Percentiles rank a stretch among this genome's conserved stretches.
These are phyloP conservation scores for Diphyllodes magnificus DNA, from an alignment of 2,113 vertebrate genomes.

Conservation along the genomic window DNA sequence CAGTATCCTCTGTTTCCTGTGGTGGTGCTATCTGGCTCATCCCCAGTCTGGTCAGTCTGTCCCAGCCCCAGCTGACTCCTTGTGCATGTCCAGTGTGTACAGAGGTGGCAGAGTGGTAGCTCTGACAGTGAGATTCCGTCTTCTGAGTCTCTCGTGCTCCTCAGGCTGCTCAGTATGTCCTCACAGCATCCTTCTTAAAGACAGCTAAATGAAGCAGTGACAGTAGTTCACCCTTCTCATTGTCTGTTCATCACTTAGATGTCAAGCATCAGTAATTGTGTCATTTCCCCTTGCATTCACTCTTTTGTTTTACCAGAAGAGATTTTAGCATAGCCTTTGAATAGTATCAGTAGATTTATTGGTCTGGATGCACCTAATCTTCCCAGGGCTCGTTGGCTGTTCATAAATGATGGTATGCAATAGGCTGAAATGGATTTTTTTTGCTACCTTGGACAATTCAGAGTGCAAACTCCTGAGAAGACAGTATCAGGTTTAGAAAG, in stretches of 20 bases:
- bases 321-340: not conserved
- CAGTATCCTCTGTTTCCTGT: not conserved
- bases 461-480: not conserved
- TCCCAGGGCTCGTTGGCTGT: not conserved
- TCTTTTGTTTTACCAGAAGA: not conserved
- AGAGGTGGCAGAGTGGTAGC: not conserved
- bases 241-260: not conserved
- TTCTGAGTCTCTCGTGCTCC: not conserved
- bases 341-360: not conserved
- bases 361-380: not conserved
- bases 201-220: not conserved
- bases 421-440: not conserved
- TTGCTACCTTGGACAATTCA: not conserved
- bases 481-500: not conserved
- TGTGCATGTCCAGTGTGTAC: accelerated
- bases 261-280: not conserved
- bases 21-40: not conserved
- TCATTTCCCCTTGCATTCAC: not conserved
- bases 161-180: not conserved
- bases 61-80: not conserved
- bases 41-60: not conserved
- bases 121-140: not conserved
- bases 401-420: not conserved
- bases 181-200: not conserved
- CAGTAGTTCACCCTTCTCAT: not conserved